Evolutionary conservation across 2,113 vertebrate species (phyloP).

Genomic region (Ploceus nigricollis): DNA sequence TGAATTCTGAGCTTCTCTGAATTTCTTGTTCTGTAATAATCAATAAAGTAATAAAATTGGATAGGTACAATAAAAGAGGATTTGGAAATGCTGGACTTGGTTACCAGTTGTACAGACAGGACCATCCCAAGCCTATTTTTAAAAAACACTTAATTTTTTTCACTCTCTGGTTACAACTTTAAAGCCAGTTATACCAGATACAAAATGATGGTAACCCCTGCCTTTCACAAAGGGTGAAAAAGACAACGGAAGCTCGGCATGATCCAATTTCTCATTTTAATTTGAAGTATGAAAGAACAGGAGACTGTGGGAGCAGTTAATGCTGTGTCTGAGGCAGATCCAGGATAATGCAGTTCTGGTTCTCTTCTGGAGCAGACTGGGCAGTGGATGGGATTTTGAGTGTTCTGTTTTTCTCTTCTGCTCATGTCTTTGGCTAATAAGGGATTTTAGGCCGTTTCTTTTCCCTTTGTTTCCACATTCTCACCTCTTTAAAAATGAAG

Average conservation of each 20-base stretch:
- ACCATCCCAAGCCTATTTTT: neutral
- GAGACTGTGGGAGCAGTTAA: neutral
- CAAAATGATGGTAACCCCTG: neutral
- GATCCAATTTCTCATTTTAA: constrained; percentile 5
- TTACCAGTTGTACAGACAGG: neutral
- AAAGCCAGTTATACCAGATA: neutral
- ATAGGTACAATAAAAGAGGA: neutral
- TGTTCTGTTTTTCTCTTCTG: neutral
- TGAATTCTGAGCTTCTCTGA: neutral
- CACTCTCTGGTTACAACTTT: neutral
- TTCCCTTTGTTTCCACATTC: neutral
- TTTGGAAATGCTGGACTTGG: neutral
- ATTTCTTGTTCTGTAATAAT: neutral
- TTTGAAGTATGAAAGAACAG: neutral
- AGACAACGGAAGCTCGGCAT: neutral
- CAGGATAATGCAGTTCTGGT: neutral
- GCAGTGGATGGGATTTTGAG: neutral
- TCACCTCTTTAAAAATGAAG: neutral
- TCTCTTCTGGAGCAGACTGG: neutral
- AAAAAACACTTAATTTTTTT: neutral
- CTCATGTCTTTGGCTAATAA: neutral
- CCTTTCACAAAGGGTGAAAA: neutral
- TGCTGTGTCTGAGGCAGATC: neutral
- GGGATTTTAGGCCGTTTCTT: neutral
- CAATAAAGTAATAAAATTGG: neutral